These are phyloP conservation scores for Vanacampus margaritifer DNA, from an alignment of 2,113 vertebrate species.

Conservation along the genomic window DNA sequence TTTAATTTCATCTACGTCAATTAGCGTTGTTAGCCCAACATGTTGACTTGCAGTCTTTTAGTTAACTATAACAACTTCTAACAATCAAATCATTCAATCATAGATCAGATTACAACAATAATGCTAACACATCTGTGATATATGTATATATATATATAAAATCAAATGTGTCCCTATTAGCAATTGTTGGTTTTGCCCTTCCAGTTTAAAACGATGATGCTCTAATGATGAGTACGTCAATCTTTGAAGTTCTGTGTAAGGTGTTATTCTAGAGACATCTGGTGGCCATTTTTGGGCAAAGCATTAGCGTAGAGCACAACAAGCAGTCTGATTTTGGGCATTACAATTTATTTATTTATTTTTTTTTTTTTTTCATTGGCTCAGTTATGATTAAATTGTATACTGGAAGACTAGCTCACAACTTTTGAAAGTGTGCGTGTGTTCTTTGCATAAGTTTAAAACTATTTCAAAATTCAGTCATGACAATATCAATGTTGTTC, in stretches of 20 bases:
- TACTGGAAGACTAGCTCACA: not conserved
- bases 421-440: not conserved
- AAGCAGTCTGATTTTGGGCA: not conserved
- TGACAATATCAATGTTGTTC: not conserved
- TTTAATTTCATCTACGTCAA: too few species aligned
- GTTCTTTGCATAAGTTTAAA: not conserved
- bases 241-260: not conserved
- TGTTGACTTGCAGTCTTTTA: too few species aligned
- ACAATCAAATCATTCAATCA: too few species aligned
- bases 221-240: not conserved
- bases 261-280: not conserved
- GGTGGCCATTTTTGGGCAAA: not conserved
- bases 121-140: too few species aligned
- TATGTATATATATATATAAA: too few species aligned
- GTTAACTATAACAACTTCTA: too few species aligned
- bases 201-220: not conserved
- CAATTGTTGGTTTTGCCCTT: not conserved
- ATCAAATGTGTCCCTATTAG: not conserved
- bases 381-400: not conserved
- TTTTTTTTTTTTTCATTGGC: too few species aligned
- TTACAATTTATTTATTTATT: not conserved
- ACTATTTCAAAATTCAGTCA: not conserved
- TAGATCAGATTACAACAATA: too few species aligned
- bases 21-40: too few species aligned
- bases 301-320: not conserved